These are phyloP conservation scores for Neolamprologus sp. DNA, from an alignment of 2,113 vertebrate species.

Conservation along the genomic window DNA sequence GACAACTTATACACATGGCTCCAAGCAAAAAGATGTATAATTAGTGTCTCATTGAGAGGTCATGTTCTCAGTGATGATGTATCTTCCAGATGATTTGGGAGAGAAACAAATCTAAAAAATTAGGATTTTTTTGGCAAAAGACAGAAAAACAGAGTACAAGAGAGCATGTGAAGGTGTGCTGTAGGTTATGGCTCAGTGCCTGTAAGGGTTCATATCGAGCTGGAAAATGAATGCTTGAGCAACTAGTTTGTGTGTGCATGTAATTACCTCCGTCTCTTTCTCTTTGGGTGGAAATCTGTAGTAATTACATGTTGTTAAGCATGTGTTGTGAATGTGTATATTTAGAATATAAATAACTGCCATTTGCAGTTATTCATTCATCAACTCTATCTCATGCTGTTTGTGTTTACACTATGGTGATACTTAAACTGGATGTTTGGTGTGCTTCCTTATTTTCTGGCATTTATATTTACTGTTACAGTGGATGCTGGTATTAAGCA, in stretches of 20 bases:
- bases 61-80: background rate
- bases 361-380: background rate
- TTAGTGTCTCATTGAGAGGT: conserved; percentile 21
- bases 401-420: background rate
- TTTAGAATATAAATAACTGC: background rate
- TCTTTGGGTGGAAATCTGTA: conserved; percentile 19
- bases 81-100: conserved; percentile 7
- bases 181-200: background rate
- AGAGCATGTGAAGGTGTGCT: background rate
- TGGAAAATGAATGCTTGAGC: conserved; percentile 7
- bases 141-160: background rate
- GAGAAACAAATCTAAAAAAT: background rate
- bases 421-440: background rate
- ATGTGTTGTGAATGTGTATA: background rate
- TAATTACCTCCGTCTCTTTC: background rate
- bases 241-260: background rate
- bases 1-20: background rate
- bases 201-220: background rate
- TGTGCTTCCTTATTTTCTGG: background rate
- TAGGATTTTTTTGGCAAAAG: background rate
- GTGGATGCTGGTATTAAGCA: background rate
- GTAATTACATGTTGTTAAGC: background rate
- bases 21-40: background rate
- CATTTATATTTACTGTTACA: background rate
- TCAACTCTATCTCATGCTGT: background rate